Percentiles rank a stretch among this genome's conserved stretches.
These are phyloP conservation scores for Drosophila mercatorum DNA, from an alignment of 2,888 invertebrate genomes.

Conservation along the genomic window DNA sequence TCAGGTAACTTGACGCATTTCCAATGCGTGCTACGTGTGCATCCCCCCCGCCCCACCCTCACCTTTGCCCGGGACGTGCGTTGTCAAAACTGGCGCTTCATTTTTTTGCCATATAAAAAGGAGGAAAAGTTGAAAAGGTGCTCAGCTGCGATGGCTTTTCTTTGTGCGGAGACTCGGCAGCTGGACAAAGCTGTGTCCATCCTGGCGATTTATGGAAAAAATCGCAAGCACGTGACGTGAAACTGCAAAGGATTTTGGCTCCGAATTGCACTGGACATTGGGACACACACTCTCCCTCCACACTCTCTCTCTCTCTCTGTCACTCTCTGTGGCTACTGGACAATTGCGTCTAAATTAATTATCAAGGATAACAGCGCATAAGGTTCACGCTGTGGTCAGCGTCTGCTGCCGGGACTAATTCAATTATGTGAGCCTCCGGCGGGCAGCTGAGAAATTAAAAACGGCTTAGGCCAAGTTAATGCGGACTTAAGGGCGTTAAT, in stretches of 20 bases:
- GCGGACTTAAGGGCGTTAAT: conserved; percentile 78
- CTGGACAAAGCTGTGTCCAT: conserved; percentile 63
- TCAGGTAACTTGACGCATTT: conserved; percentile 57
- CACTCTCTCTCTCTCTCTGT: not conserved
- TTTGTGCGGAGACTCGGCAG: conserved; percentile 28
- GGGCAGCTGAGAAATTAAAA: conserved; percentile 70
- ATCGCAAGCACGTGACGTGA: conserved; percentile 73
- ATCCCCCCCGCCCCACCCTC: conserved; percentile 14
- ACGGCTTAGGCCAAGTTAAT: conserved; percentile 80
- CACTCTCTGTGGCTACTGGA: conserved; percentile 32
- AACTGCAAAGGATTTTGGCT: conserved; percentile 59
- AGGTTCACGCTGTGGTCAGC: conserved; percentile 47
- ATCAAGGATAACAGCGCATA: conserved; percentile 75
- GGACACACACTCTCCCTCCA: not conserved
- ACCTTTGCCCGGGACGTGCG: conserved; percentile 64
- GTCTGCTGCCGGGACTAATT: conserved; percentile 64
- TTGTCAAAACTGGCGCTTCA: conserved; percentile 72
- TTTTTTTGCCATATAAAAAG: conserved; percentile 61
- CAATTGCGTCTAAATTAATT: conserved; percentile 80
- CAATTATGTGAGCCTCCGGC: conserved; percentile 64
- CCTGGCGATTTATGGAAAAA: conserved; percentile 76
- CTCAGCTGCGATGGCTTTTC: conserved; percentile 19
- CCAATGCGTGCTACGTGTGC: conserved; percentile 50
- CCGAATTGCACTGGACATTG: conserved; percentile 5
- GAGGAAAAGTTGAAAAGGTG: conserved; percentile 5